Evolutionary conservation across 2,113 vertebrate species (phyloP).

Genomic region (Apodemus speciosus): DNA sequence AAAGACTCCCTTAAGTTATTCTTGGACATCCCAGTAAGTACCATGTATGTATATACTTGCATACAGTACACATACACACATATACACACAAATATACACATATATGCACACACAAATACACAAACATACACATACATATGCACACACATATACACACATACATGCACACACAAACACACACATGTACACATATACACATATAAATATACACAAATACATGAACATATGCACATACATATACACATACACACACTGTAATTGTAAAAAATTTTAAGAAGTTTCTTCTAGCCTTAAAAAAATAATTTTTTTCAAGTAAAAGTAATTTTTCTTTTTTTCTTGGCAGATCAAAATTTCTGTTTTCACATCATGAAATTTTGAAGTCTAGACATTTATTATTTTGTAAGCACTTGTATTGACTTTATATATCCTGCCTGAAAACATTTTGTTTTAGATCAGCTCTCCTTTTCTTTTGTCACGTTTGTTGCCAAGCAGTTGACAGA

Average conservation of each 20-base stretch:
- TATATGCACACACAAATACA: not conserved
- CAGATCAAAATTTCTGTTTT: slow-evolving; percentile 26
- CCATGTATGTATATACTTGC: not conserved
- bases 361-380: not conserved
- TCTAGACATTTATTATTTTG: not conserved
- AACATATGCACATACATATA: too few species aligned
- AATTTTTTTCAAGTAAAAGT: not conserved
- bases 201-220: too few species aligned
- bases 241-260: not conserved
- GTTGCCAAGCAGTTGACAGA: not conserved
- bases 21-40: not conserved
- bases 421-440: not conserved
- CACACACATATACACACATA: too few species aligned
- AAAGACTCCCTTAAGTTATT: not conserved
- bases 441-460: not conserved
- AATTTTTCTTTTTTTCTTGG: slow-evolving; percentile 37
- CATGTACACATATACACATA: too few species aligned
- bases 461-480: not conserved
- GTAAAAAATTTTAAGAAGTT: not conserved
- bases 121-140: too few species aligned
- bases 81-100: not conserved
- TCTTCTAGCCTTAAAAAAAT: not conserved
- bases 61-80: too few species aligned
- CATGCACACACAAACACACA: too few species aligned
- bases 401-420: not conserved